Conservation (phyloP, 2,797 vertebrate genomes). For the Hemitrygon akajei region DNA sequence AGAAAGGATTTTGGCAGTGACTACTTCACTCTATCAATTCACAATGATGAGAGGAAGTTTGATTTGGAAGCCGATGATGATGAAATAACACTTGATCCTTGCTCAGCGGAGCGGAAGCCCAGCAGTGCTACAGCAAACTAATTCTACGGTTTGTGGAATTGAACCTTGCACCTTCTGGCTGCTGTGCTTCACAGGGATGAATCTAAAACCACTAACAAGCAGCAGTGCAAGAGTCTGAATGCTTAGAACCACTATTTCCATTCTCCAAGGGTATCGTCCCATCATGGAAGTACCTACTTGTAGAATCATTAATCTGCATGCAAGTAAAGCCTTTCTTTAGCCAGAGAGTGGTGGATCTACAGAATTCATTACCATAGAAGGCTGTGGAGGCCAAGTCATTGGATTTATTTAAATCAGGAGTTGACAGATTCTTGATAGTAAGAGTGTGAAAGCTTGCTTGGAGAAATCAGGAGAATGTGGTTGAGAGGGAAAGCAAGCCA, state of each 20-base stretch:
- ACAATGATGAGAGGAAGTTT: not conserved
- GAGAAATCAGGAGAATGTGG: no score
- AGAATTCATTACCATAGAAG: no score
- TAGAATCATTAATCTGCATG: not conserved
- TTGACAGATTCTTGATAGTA: no score
- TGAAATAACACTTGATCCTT: not conserved
- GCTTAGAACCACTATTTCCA: not conserved
- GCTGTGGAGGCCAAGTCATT: no score
- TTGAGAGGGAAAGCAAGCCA: no score
- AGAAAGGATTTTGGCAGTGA: not conserved
- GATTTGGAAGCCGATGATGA: not conserved
- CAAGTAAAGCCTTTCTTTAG: not conserved
- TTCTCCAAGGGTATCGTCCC: not conserved
- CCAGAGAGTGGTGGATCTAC: no score
- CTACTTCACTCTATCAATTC: not conserved
- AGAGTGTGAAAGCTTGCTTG: no score
- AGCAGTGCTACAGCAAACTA: not conserved
- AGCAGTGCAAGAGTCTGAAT: not conserved
- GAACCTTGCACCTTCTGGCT: not conserved
- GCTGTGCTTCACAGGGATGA: not conserved
- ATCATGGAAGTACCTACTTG: not conserved
- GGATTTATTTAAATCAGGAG: no score
- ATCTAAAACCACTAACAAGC: not conserved
- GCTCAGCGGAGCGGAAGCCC: not conserved
- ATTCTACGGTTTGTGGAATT: not conserved